Evolutionary conservation across 2,113 vertebrate species (phyloP), one percentile per base, ranked within the genome.

Genomic region (Psilopsiagon aurifrons): DNA sequence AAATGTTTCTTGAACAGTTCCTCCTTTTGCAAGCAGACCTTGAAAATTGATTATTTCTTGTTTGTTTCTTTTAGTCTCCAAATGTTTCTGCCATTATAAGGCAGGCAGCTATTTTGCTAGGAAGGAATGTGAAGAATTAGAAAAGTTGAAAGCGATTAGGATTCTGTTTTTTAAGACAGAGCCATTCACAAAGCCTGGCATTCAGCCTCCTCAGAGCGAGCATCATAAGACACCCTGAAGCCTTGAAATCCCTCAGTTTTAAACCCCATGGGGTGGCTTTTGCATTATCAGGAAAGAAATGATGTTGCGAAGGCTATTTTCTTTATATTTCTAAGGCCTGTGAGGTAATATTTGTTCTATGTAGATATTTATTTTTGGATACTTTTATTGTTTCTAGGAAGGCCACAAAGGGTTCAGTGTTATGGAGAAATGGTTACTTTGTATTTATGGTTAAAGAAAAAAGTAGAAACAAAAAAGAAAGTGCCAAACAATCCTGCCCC

Each of bases 41-140:
- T 98, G 97, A 98, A 98, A 98, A 98, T 98, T 97, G 97, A 98
- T 98, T 98, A 97, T 97, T 97, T 97, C 97, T 97, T 98, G 97
- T 97, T 97, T 98, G 97, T 97, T 98, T 98, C 98, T 97, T 97
- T 98, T 98, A 97, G 97, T 96, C 86, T 96, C 93, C 91, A 92
- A 95, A 96, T 92, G 84, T 97, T 75, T 87, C 95, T 97, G 90
- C 96, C 77, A 74, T 96, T 97, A 97, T 91, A 93, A 97, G 79
- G 64, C 94, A 88, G 91, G 89, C 94, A 93, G 94, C 83, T 67
- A 52, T 92, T 87, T 91, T 95, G 25, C 81, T 88, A 93, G 83
- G 57, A 95, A 97, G 87, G 95, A 97, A 96, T 93, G 80, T 31
- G 62, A 95, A 94, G 95, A 88, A 92, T 86, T 91, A 94, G 90